These are phyloP conservation scores for Salpingus planirostris DNA, from an alignment of 2,888 invertebrate species.

Conservation along the genomic window DNA sequence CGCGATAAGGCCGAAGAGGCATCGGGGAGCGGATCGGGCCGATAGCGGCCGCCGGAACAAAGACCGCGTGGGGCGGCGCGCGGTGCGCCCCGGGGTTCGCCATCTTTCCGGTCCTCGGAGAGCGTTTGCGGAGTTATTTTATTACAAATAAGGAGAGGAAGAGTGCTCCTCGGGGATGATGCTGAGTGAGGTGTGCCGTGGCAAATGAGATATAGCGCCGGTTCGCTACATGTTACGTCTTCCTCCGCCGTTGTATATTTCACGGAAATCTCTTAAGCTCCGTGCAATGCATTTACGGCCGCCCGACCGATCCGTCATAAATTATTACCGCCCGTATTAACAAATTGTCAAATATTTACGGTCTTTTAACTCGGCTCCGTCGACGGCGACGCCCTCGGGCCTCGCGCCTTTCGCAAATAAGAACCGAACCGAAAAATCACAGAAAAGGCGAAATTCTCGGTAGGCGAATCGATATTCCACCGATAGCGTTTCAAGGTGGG, in stretches of 20 bases:
- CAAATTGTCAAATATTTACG: conserved; percentile 14
- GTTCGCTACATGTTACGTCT: conserved; percentile 19
- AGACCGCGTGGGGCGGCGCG: conserved; percentile 30
- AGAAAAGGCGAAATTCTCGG: too few species aligned
- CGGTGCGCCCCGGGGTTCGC: conserved; percentile 32
- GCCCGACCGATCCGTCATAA: conserved; percentile 7
- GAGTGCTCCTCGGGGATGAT: conserved; percentile 40
- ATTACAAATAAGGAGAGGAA: conserved; percentile 44
- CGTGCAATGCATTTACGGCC: conserved; percentile 16
- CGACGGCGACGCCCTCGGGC: neutral
- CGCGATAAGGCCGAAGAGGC: conserved; percentile 25
- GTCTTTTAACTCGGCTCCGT: conserved; percentile 3
- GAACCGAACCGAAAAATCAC: too few species aligned
- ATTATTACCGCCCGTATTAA: conserved; percentile 11
- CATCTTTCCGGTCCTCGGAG: conserved; percentile 40
- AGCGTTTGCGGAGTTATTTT: conserved; percentile 43
- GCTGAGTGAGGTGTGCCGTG: conserved; percentile 38
- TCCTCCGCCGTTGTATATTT: conserved; percentile 22
- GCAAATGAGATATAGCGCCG: conserved; percentile 39
- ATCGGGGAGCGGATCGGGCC: conserved; percentile 29
- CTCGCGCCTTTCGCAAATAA: too few species aligned
- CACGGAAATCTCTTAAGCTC: conserved; percentile 23
- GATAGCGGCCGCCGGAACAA: conserved; percentile 35
- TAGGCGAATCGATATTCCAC: too few species aligned
- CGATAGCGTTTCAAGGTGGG: too few species aligned